Percentiles rank a stretch among this genome's conserved stretches.
Conservation (phyloP, 2,113 vertebrate species). For the Eleginops maclovinus region DNA sequence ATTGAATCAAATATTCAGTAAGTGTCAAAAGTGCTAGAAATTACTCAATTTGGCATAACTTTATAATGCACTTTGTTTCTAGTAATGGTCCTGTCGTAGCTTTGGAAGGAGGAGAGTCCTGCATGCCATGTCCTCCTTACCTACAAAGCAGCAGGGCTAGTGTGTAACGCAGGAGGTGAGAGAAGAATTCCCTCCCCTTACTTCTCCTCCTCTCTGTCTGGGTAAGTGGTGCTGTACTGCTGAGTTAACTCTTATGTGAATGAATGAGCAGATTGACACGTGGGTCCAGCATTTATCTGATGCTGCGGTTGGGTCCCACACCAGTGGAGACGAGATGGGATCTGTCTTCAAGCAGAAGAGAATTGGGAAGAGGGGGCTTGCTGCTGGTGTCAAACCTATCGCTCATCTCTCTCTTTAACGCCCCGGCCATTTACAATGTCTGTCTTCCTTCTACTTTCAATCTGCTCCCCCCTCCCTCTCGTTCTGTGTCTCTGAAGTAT, state of each 20-base stretch:
- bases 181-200: not conserved
- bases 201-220: slow-evolving; percentile 22
- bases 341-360: slow-evolving; percentile 41
- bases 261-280: slow-evolving; percentile 55
- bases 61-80: not conserved
- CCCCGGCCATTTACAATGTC: slow-evolving; percentile 21
- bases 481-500: slow-evolving; percentile 29
- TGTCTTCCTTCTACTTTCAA: slow-evolving; percentile 34
- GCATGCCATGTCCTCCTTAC: not conserved
- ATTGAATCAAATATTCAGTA: slow-evolving; percentile 60
- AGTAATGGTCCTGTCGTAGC: not conserved
- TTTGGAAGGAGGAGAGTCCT: not conserved
- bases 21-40: slow-evolving; percentile 12
- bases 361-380: not conserved
- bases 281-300: slow-evolving; percentile 42
- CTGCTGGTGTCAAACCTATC: slow-evolving; percentile 40
- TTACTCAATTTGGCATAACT: not conserved
- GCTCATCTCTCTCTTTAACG: slow-evolving; percentile 28
- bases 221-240: slow-evolving; percentile 45
- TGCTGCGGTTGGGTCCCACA: slow-evolving; percentile 38
- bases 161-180: not conserved
- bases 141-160: slow-evolving; percentile 22
- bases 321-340: slow-evolving; percentile 40
- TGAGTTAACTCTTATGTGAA: slow-evolving; percentile 63
- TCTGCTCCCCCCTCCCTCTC: not conserved